Evolutionary conservation across 1,140 invertebrate genomes (phyloP), one percentile per base, ranked within the genome.

Genomic region (Brevipalpus yothersi): DNA sequence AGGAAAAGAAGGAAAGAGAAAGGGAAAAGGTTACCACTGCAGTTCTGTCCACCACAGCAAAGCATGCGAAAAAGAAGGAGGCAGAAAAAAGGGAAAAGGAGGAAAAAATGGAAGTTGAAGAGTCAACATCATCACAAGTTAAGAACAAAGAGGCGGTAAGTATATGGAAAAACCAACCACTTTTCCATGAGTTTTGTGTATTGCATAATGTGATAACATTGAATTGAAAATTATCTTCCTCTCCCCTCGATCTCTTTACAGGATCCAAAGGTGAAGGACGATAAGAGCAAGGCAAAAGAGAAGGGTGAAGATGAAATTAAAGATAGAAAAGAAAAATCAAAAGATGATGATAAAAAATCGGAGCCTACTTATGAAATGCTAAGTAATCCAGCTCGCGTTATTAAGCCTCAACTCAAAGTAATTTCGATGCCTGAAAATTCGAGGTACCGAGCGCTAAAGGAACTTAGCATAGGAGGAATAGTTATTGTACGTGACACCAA

Each of bases 1-100:
- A 31, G 31, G 92, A 97, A 68, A 96, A 96, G 73, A 96, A 96
- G 72, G 85, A 90, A 53, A 91, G 95, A 68, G 89, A 95, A 71
- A 79, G 87, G 10, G 90, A 96, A 68, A 79, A 78, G 65, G 75
- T 79, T 59, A 90, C 92, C 41, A 97, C 92, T 17, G 94, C 93
- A 10, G 88, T 98, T 4, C 75, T 99, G 19, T 95, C 90, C 68
- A 96, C 96, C 65, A 94, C 94, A 0, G 89, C 89, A 1, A 80
- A 88, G 63, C 82, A 88, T 65, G 78, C 71, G 60, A 68, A 68
- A 62, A 80, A 88, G 61, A 79, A 85, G 23, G 82, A 86, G 63
- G 76, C 75, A 5, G 77, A 79, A 55, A 70, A 75, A 55, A 74
- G 75, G 13, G 76, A 78, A 58, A 55, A 59, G 53, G 70, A 75